phyloP scores from a whole-genome alignment of 2,113 vertebrate species.

The Oreochromis spilurus region DNA sequence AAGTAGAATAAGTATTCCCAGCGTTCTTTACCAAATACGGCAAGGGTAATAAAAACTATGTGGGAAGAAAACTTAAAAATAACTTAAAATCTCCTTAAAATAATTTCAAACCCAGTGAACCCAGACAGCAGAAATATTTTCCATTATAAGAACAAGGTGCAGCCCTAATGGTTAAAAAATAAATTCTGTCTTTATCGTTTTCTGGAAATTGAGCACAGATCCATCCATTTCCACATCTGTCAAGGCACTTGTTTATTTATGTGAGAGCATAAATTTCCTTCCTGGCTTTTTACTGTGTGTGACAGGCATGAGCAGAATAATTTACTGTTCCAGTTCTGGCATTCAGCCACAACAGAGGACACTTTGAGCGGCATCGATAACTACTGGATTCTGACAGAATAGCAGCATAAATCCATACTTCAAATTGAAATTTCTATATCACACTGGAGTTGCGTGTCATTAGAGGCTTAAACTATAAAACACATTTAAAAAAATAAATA shows the following conservation, averaged over 20 bases:
- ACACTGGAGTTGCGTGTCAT: background rate
- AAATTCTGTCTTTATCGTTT: background rate
- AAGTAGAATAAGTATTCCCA: background rate
- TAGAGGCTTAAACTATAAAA: background rate
- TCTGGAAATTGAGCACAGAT: background rate
- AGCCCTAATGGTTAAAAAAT: background rate
- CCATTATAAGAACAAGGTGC: background rate
- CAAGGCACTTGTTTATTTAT: slow-evolving; percentile 14
- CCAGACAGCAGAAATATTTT: background rate
- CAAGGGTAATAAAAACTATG: background rate
- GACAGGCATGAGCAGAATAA: slow-evolving; percentile 21
- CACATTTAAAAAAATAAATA: background rate
- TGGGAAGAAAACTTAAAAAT: background rate
- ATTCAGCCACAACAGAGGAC: slow-evolving; percentile 16
- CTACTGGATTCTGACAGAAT: background rate
- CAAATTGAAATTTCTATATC: slow-evolving; percentile 6
- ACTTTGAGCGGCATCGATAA: background rate
- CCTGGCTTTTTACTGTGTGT: background rate
- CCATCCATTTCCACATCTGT: slow-evolving; percentile 4
- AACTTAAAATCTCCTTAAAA: background rate
- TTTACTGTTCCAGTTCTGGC: slow-evolving; percentile 4
- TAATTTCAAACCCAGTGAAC: background rate
- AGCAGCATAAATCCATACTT: background rate
- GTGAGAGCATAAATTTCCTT: background rate
- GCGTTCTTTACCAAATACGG: background rate